Base-by-base conservation (phyloP, 2,797 vertebrate genomes). In the Menidia menidia region DNA sequence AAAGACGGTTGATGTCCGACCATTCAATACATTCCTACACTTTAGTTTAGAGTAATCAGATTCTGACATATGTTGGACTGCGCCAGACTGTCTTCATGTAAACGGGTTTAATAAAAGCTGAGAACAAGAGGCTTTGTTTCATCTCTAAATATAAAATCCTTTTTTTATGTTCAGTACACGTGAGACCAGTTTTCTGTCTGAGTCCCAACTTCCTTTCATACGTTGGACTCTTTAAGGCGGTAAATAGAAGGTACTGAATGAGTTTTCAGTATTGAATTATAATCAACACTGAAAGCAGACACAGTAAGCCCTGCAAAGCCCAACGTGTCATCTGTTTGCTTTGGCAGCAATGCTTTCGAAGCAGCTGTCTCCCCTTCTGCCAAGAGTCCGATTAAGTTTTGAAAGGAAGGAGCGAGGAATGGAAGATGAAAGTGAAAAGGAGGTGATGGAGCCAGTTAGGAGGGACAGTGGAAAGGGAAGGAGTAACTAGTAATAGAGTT, bases 351-450 rank as follows among this genome's bases (percentile, higher is more conserved):
- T 13, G 54, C 47, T n/a, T 70, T 56, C 4, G 18, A 60, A 45
- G 58, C 32, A 62, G 55, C 55, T 64, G 52, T 50, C 13, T 61
- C 5, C 45, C 39, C 10, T 30, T 18, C 25, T 60, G 48, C 60
- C 19, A 57, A 35, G 25, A 73, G 51, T 58, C n/a, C 30, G 48
- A 74, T 59, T 64, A 42, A 43, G 55, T 54, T 64, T 70, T 35
- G 44, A 64, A 61, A 50, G 55, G 18, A 39, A 19, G 18, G 33
- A 43, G 30, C 53, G 32, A 43, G 14, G 12, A 52, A 57, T 25
- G 10, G 15, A 48, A 59, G 45, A 68, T 45, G 31, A 30, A 73
- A 30, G 45, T 5, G 12, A 72, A 68, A 58, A 63, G 10, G n/a
- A 32, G n/a, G 7, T 4, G 60, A 77, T 9, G 43, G 18, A 48